Evolutionary conservation across 2,888 invertebrate species (phyloP).

Genomic region (Julus scanicus): DNA sequence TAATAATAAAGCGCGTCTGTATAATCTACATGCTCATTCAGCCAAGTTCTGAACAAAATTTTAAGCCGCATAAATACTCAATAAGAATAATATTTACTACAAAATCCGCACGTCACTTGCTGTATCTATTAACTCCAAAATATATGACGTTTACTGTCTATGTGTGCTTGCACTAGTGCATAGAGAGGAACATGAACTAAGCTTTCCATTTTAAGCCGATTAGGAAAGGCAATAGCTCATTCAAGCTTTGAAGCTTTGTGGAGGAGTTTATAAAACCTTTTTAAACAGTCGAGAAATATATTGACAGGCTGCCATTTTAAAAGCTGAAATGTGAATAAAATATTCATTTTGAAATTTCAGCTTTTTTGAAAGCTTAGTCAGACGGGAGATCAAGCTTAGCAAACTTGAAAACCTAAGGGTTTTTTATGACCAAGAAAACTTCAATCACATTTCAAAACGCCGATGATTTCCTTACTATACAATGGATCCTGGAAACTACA

Average conservation of each 20-base stretch:
- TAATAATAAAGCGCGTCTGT: background rate
- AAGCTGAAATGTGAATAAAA: slow-evolving; percentile 9
- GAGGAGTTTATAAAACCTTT: slow-evolving; percentile 30
- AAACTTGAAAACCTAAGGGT: background rate
- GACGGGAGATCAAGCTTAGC: background rate
- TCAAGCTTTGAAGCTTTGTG: background rate
- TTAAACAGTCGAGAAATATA: slow-evolving; percentile 8
- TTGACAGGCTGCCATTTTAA: background rate
- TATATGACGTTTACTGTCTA: background rate
- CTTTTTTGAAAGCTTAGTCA: background rate
- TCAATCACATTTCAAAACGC: background rate
- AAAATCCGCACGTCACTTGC: background rate
- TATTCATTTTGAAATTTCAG: background rate
- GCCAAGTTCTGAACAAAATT: slow-evolving; percentile 8
- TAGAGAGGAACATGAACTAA: background rate
- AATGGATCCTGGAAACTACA: background rate
- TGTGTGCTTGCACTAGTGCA: background rate
- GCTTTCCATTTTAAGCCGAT: slow-evolving; percentile 31
- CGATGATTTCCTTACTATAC: background rate
- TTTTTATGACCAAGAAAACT: background rate
- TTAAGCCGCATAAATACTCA: slow-evolving; percentile 3
- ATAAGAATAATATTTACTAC: slow-evolving; percentile 43
- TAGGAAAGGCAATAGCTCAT: slow-evolving; percentile 10
- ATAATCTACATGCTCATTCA: background rate
- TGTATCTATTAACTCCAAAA: background rate